Evolutionary conservation across 2,797 vertebrate genomes (phyloP).

Genomic region (Myotis pilosus): DNA sequence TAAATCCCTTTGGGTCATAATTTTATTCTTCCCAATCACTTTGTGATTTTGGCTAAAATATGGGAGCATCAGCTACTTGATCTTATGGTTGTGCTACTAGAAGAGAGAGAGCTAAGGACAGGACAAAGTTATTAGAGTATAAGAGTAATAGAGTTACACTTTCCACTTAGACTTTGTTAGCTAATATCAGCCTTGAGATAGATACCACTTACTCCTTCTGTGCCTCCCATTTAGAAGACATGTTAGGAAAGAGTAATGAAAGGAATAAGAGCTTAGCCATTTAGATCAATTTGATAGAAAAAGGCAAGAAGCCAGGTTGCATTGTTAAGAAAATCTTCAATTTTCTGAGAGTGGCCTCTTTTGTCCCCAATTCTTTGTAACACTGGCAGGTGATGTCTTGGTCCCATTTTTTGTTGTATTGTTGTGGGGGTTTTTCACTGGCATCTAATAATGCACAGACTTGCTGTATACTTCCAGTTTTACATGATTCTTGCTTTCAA

Average conservation of each 20-base stretch:
- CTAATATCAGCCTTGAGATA: not conserved
- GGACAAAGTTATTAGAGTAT: not conserved
- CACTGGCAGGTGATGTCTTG: not conserved
- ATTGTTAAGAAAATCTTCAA: conserved; percentile 27
- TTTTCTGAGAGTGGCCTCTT: conserved; percentile 39
- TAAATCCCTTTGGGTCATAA: not conserved
- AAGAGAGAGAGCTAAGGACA: not conserved
- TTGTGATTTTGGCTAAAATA: conserved; percentile 28
- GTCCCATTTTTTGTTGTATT: not conserved
- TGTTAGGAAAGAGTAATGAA: conserved; percentile 16
- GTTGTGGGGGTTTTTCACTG: not conserved
- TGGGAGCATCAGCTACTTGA: not conserved
- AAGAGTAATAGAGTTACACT: not conserved
- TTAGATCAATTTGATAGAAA: conserved; percentile 29
- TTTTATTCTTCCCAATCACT: conserved; percentile 23
- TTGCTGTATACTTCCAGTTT: not conserved
- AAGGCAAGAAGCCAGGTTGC: not conserved
- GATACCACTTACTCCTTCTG: not conserved
- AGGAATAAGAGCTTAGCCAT: not conserved
- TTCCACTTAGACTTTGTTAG: not conserved
- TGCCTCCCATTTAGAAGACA: not conserved
- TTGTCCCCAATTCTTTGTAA: not conserved
- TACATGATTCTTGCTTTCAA: not conserved
- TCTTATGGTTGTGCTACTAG: not conserved
- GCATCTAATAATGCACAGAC: not conserved